phyloP scores from a whole-genome alignment of 2,797 vertebrate species.

The Psittacula derbiana region DNA sequence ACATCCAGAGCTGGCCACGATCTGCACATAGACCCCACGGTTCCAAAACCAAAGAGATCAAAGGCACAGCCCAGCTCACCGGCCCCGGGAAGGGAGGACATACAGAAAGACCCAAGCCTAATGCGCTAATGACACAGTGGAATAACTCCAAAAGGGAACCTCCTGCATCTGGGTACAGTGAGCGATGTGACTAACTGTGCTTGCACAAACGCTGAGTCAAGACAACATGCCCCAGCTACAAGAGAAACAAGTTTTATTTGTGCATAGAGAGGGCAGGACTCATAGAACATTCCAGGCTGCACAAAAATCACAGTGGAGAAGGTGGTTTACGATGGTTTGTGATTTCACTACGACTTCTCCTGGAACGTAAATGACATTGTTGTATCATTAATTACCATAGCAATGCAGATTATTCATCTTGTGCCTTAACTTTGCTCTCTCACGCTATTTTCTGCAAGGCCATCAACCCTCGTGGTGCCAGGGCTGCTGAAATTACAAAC shows the following conservation, averaged over 20 bases:
- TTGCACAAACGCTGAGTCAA: background rate
- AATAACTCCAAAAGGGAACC: background rate
- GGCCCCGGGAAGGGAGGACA: background rate
- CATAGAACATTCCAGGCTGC: background rate
- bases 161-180: background rate
- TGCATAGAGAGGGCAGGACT: background rate
- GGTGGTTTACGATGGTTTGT: accelerated
- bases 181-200: background rate
- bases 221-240: background rate
- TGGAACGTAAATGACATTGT: background rate
- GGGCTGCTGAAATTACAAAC: background rate
- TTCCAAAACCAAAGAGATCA: background rate
- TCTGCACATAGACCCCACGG: accelerated
- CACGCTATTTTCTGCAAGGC: background rate
- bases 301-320: background rate
- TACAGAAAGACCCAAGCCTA: background rate
- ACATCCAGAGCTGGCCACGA: background rate
- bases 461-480: background rate
- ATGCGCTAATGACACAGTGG: background rate
- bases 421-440: background rate
- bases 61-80: background rate
- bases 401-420: background rate
- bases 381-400: background rate
- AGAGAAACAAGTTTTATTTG: background rate
- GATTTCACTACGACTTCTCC: background rate